Evolutionary conservation across 1,140 invertebrate genomes (phyloP).

Genomic region (Drosophila truncata): DNA sequence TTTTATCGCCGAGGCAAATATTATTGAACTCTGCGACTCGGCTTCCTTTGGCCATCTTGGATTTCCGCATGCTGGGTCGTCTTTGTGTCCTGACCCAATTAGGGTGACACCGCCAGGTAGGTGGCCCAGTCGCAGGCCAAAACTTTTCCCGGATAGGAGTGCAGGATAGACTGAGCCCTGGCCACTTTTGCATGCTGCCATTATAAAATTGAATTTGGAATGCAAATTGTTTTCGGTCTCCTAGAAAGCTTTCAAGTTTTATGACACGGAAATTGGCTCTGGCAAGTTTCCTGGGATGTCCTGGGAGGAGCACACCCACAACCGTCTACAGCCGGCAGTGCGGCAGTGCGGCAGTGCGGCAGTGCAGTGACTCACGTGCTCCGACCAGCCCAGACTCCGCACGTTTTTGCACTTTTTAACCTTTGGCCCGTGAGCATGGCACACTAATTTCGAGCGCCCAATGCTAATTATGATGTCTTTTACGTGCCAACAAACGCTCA

Average conservation of each 20-base stretch:
- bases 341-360: conserved; percentile 1
- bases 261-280: conserved; percentile 83
- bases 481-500: conserved; percentile 81
- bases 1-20: conserved; percentile 61
- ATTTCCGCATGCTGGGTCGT: conserved; percentile 18
- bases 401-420: conserved; percentile 58
- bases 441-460: conserved; percentile 67
- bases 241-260: conserved; percentile 81
- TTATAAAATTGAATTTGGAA: conserved; percentile 81
- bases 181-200: conserved; percentile 53
- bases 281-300: conserved; percentile 42
- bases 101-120: conserved; percentile 40
- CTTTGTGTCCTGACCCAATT: conserved; percentile 66
- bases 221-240: conserved; percentile 78
- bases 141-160: conserved; percentile 18
- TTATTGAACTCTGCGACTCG: conserved; percentile 62
- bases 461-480: conserved; percentile 83
- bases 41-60: conserved; percentile 23
- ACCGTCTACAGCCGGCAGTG: neutral
- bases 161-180: conserved; percentile 7
- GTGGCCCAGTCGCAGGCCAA: conserved; percentile 43
- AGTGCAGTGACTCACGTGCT: conserved; percentile 47
- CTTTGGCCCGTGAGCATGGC: conserved; percentile 44
- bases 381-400: conserved; percentile 5
- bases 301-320: neutral